A percentile compares a stretch with the other conserved stretches of the same genome.
Conservation (phyloP, 35 echinoderm and acorn worm genomes). For the Heliocidaris erythrogramma region DNA sequence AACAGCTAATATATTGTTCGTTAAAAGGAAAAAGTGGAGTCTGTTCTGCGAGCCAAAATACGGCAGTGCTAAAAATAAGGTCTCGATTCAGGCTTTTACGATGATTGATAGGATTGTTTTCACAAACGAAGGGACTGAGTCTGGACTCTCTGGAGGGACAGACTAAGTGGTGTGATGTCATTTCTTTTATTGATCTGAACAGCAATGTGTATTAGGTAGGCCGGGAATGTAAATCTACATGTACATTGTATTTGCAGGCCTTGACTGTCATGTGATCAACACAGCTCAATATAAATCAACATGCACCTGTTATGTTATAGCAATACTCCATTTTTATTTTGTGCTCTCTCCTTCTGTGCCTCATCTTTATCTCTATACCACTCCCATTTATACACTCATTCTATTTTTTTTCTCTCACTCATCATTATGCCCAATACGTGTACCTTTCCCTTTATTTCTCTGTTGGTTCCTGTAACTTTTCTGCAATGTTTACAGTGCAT, state of each 20-base stretch:
- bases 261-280: background rate
- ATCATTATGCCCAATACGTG: too few species aligned
- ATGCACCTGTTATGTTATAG: background rate
- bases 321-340: background rate
- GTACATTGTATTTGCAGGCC: background rate
- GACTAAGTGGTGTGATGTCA: background rate
- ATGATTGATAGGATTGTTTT: too few species aligned
- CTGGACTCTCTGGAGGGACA: background rate
- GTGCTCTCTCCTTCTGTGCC: background rate
- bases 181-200: background rate
- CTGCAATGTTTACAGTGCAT: background rate
- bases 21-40: too few species aligned
- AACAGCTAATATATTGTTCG: too few species aligned
- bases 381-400: too few species aligned
- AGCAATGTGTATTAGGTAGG: background rate
- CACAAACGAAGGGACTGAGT: background rate
- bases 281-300: constrained; percentile 13
- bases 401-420: too few species aligned
- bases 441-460: too few species aligned
- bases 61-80: too few species aligned
- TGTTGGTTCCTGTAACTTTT: background rate
- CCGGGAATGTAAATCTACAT: background rate
- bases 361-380: too few species aligned
- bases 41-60: too few species aligned
- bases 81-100: too few species aligned